Percentiles rank a stretch among this genome's conserved stretches.
Evolutionary conservation across 2,888 invertebrate species (phyloP).

Genomic region (Drosophila antonietae): DNA sequence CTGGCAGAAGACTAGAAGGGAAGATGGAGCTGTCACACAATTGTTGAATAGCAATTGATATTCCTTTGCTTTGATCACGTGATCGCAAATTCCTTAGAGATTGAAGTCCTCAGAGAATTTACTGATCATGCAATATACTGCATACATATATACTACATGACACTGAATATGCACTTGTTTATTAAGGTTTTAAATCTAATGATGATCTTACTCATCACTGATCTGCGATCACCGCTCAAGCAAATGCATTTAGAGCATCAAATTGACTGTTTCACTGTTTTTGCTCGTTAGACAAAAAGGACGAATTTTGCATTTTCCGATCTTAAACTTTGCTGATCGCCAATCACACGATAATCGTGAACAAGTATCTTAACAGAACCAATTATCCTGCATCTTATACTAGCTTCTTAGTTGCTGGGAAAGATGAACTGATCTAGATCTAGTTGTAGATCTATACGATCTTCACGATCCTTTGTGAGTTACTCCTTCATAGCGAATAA

Average conservation of each 20-base stretch:
- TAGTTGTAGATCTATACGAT: background rate
- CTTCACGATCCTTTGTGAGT: background rate
- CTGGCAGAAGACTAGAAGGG: background rate
- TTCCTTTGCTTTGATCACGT: slow-evolving; percentile 16
- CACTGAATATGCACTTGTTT: background rate
- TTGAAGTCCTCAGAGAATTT: background rate
- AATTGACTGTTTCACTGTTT: slow-evolving; percentile 1
- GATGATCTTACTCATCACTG: too few species aligned
- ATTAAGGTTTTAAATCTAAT: background rate
- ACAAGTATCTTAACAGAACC: background rate
- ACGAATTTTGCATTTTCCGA: background rate
- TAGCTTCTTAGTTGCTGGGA: background rate
- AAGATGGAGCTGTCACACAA: background rate
- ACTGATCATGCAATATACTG: background rate
- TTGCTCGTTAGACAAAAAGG: background rate
- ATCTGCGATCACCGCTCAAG: background rate
- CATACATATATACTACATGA: background rate
- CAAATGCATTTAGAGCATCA: background rate
- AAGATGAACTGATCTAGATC: background rate
- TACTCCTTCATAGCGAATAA: background rate
- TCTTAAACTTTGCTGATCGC: slow-evolving; percentile 1
- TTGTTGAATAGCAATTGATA: background rate
- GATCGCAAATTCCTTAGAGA: background rate
- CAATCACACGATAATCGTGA: background rate
- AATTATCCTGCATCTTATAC: background rate